phyloP scores from a whole-genome alignment of 2,888 invertebrate genomes.

The Myathropa florea region DNA sequence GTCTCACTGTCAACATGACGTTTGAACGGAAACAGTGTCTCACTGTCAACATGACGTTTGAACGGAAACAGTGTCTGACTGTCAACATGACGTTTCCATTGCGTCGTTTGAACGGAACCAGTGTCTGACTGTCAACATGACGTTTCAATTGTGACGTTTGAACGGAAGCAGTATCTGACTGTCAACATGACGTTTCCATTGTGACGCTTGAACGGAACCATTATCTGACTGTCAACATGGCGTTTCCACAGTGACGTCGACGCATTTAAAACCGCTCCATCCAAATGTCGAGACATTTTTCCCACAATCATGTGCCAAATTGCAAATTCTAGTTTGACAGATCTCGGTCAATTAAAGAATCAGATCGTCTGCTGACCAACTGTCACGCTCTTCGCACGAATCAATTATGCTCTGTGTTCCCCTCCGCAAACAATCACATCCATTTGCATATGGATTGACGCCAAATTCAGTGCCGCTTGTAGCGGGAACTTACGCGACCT shows the following conservation, averaged over 20 bases:
- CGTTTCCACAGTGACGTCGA: background rate
- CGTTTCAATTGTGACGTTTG: background rate
- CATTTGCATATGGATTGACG: background rate
- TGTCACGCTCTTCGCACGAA: background rate
- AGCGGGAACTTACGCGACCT: background rate
- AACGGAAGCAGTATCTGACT: background rate
- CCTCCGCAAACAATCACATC: background rate
- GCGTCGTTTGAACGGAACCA: background rate
- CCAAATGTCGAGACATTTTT: too few species aligned
- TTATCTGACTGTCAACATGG: background rate
- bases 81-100: too few species aligned
- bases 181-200: too few species aligned
- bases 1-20: background rate
- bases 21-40: too few species aligned
- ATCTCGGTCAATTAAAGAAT: background rate
- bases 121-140: background rate
- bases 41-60: too few species aligned
- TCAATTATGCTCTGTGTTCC: background rate
- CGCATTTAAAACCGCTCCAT: background rate
- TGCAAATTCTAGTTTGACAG: background rate
- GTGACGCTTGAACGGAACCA: background rate
- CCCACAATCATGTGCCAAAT: background rate
- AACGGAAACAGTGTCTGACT: too few species aligned
- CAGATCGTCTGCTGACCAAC: background rate
- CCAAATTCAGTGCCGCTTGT: background rate